Conservation (phyloP, 2,797 vertebrate species). For the Sparus aurata region DNA sequence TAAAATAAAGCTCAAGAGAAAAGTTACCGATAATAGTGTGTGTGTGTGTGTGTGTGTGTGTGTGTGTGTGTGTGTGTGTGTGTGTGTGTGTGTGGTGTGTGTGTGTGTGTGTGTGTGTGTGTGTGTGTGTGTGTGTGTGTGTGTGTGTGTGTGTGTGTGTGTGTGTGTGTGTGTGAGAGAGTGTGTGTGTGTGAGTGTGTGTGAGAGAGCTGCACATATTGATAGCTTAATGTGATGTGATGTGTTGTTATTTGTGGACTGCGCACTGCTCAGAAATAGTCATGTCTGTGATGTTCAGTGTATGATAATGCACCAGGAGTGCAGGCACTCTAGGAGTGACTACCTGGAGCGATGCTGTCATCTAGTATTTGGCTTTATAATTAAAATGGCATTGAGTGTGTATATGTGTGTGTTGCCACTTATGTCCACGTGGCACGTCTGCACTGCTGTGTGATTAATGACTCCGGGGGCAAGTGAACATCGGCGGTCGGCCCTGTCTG, state of each 20-base stretch:
- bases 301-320: slow-evolving; percentile 62
- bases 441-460: slow-evolving; percentile 78
- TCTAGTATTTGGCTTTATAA: slow-evolving; percentile 72
- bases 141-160: slow-evolving; percentile 22
- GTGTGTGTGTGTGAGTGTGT: too few relatives aligned
- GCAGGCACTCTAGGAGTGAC: slow-evolving; percentile 63
- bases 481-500: slow-evolving; percentile 65
- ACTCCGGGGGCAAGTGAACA: slow-evolving; percentile 73
- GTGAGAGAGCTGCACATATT: slow-evolving; percentile 43
- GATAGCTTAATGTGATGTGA: slow-evolving; percentile 63
- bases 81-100: slow-evolving; percentile 9
- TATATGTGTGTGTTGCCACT: slow-evolving; percentile 19
- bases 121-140: slow-evolving; percentile 4
- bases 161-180: slow-evolving; percentile 17
- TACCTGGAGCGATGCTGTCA: slow-evolving; percentile 79
- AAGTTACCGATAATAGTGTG: slow-evolving; percentile 12
- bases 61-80: slow-evolving; percentile 24
- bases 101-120: slow-evolving; percentile 22
- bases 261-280: slow-evolving; percentile 51
- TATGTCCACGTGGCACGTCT: slow-evolving; percentile 53
- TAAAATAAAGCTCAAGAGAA: slow-evolving; percentile 56
- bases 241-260: slow-evolving; percentile 65
- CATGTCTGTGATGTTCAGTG: slow-evolving; percentile 52
- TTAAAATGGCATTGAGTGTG: slow-evolving; percentile 57
- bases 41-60: slow-evolving; percentile 19